Evolutionary conservation across 2,113 vertebrate species (phyloP).

Genomic region (Galemys pyrenaicus): DNA sequence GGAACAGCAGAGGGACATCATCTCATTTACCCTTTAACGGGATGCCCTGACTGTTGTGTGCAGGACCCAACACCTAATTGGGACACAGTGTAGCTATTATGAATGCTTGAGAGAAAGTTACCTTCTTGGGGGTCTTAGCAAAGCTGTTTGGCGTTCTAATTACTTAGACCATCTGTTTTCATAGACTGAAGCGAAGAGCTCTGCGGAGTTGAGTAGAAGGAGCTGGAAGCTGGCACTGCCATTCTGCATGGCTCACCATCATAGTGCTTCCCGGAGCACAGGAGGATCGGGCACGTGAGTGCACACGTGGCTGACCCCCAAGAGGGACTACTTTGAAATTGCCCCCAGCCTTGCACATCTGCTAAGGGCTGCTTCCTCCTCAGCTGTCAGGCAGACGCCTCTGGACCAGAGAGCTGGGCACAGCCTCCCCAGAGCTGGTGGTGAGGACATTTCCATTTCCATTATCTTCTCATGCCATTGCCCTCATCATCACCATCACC

Average conservation of each 20-base stretch:
- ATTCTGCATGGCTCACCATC: neutral
- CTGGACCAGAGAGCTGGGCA: neutral
- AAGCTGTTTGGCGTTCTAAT: conserved; percentile 35
- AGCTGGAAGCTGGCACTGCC: neutral
- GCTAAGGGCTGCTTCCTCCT: neutral
- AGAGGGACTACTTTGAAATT: neutral
- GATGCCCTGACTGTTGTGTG: neutral
- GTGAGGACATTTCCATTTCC: neutral
- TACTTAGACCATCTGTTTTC: conserved; percentile 4
- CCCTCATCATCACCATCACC: neutral
- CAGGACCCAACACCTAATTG: neutral
- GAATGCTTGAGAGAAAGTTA: neutral
- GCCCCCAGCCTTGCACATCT: neutral
- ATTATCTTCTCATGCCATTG: neutral
- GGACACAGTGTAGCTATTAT: neutral
- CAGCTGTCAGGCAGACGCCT: neutral
- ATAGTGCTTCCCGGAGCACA: neutral
- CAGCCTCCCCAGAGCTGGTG: neutral
- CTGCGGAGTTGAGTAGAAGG: neutral
- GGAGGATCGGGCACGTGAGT: no score
- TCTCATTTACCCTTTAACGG: neutral
- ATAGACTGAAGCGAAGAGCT: neutral
- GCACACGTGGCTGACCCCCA: neutral
- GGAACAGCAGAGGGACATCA: neutral
- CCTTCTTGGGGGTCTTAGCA: conserved; percentile 4